A percentile compares a stretch with the other conserved stretches of the same genome.
phyloP scores from a whole-genome alignment of 2,888 invertebrate genomes.

The Caenorhabditis zanzibari region DNA sequence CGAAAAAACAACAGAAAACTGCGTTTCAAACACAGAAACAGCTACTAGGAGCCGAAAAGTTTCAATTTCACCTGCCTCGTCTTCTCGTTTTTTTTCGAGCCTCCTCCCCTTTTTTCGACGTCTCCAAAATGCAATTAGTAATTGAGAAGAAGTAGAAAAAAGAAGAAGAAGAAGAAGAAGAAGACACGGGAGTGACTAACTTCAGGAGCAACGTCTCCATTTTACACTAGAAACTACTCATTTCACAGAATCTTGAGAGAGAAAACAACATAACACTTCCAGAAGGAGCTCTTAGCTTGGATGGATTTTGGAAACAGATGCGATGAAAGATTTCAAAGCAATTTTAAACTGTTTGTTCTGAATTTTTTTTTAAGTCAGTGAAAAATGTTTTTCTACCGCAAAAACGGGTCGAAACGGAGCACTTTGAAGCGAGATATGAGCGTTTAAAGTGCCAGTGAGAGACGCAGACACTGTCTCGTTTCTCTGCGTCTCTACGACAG shows the following conservation, averaged over 20 bases:
- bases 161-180: slow-evolving; percentile 25
- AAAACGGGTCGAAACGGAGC: too few species aligned
- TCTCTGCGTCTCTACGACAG: too few species aligned
- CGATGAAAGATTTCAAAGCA: too few species aligned
- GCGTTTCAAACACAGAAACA: not conserved
- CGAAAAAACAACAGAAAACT: slow-evolving; percentile 30
- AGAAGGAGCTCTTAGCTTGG: too few species aligned
- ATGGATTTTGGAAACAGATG: too few species aligned
- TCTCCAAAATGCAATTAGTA: slow-evolving; percentile 62
- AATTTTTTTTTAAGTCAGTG: too few species aligned
- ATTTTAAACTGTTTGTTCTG: too few species aligned
- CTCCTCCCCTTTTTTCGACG: slow-evolving; percentile 23
- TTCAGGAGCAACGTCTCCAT: not conserved
- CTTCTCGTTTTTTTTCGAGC: slow-evolving; percentile 33
- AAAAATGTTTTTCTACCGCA: too few species aligned
- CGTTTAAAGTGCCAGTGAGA: too few species aligned
- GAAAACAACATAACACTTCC: not conserved
- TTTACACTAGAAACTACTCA: not conserved
- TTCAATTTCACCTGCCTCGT: slow-evolving; percentile 66
- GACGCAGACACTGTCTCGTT: too few species aligned
- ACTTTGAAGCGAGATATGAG: too few species aligned
- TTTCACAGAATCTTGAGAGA: slow-evolving; percentile 5
- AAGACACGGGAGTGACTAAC: slow-evolving; percentile 13
- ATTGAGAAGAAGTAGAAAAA: slow-evolving; percentile 42
- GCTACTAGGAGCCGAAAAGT: slow-evolving; percentile 37